A percentile compares a stretch with the other conserved stretches of the same genome.
Evolutionary conservation across 1,140 invertebrate genomes (phyloP).

Genomic region (Orchesella cincta): DNA sequence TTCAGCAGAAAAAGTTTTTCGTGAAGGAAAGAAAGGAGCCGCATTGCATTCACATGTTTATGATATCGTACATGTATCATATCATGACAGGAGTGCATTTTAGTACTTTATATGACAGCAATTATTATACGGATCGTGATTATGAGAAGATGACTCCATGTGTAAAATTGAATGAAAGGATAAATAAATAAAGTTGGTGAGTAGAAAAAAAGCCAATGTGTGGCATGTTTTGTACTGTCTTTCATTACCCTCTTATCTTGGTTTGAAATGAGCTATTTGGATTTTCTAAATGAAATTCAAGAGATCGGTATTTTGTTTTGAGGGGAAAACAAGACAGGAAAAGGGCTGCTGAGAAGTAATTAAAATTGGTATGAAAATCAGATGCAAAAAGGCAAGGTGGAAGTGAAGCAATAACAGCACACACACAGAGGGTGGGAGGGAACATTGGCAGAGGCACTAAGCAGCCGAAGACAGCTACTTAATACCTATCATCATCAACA

Average conservation of each 20-base stretch:
- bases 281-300: not conserved
- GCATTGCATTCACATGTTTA: too few species aligned
- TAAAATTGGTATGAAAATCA: not conserved
- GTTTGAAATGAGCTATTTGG: not conserved
- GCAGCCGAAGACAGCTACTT: constrained; percentile 4
- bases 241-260: not conserved
- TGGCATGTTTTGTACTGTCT: not conserved
- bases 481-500: too few species aligned
- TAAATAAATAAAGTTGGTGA: not conserved
- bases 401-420: not conserved
- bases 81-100: too few species aligned
- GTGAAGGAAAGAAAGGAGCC: too few species aligned
- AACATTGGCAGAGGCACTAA: not conserved
- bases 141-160: not conserved
- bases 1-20: too few species aligned
- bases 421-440: not conserved
- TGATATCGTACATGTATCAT: too few species aligned
- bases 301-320: too few species aligned
- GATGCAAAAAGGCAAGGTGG: not conserved
- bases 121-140: constrained; percentile 7
- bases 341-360: constrained; percentile 26
- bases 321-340: not conserved
- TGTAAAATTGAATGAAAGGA: constrained; percentile 1
- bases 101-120: too few species aligned
- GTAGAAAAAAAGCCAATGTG: too few species aligned